phyloP scores from a whole-genome alignment of 1,140 invertebrate species.

The Coelopa frigida region DNA sequence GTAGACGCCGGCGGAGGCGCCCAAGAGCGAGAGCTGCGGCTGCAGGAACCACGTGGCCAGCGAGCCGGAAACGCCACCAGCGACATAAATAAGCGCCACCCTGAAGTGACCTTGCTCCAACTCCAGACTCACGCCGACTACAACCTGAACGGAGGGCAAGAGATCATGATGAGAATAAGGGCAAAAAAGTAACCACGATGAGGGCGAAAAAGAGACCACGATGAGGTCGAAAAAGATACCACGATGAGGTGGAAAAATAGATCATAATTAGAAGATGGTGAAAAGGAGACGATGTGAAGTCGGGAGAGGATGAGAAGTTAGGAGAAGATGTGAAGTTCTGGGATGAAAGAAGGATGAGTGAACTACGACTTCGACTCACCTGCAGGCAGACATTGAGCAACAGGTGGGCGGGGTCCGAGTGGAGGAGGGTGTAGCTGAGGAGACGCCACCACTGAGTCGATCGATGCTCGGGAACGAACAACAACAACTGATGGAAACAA shows the following conservation, averaged over 20 bases:
- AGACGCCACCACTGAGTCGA: constrained; percentile 60
- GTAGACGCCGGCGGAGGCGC: constrained; percentile 92
- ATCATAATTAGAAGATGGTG: too few relatives aligned
- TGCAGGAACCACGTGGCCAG: constrained; percentile 73
- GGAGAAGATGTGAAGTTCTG: too few relatives aligned
- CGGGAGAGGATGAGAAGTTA: too few relatives aligned
- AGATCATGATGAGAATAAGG: too few relatives aligned
- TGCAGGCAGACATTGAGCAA: constrained; percentile 55
- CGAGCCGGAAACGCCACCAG: constrained; percentile 62
- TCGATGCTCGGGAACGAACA: constrained; percentile 62
- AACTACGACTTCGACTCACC: constrained; percentile 53
- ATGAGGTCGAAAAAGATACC: too few relatives aligned
- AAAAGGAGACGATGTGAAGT: too few relatives aligned
- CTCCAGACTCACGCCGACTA: constrained; percentile 66
- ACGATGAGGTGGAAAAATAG: too few relatives aligned
- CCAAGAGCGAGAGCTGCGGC: constrained; percentile 70
- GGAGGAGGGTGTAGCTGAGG: constrained; percentile 75
- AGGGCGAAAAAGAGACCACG: too few relatives aligned
- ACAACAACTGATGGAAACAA: constrained; percentile 49
- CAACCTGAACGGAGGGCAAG: constrained; percentile 45
- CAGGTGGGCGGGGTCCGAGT: constrained; percentile 60
- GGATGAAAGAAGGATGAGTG: too few relatives aligned
- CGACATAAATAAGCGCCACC: constrained; percentile 61
- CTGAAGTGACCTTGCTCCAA: constrained; percentile 74
- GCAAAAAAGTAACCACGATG: too few relatives aligned